Evolutionary conservation across 2,888 invertebrate genomes (phyloP).

Genomic region (Ophioninae sp.): DNA sequence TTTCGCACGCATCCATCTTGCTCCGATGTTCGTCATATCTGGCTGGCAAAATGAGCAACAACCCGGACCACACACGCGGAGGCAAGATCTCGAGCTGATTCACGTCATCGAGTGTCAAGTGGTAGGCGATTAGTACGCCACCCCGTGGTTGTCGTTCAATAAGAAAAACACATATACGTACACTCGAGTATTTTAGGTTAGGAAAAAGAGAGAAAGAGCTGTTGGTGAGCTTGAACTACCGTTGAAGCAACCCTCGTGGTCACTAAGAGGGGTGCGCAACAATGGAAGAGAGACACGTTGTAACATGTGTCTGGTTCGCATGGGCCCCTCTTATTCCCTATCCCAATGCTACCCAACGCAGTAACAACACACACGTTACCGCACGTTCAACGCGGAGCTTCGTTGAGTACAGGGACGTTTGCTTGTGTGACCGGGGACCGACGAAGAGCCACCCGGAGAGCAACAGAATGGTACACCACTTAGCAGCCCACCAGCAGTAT

Average conservation of each 20-base stretch:
- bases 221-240: conserved; percentile 12
- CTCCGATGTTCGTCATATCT: background rate
- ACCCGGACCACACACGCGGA: conserved; percentile 61
- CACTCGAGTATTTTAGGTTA: conserved; percentile 30
- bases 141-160: conserved; percentile 65
- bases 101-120: conserved; percentile 75
- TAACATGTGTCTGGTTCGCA: conserved; percentile 80
- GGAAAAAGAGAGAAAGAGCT: conserved; percentile 7
- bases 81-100: conserved; percentile 53
- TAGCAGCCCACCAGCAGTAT: conserved; percentile 77
- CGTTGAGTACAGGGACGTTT: background rate
- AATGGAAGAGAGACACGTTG: conserved; percentile 76
- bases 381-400: background rate
- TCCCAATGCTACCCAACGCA: conserved; percentile 25
- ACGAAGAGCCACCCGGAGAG: conserved; percentile 50
- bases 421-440: background rate
- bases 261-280: conserved; percentile 67
- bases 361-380: conserved; percentile 11
- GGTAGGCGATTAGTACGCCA: conserved; percentile 73
- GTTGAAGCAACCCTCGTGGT: conserved; percentile 47
- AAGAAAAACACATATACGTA: conserved; percentile 1
- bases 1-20: background rate
- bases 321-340: conserved; percentile 59
- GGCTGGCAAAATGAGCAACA: conserved; percentile 49
- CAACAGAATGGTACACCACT: conserved; percentile 78